Percentiles rank a stretch among this genome's conserved stretches.
These are phyloP conservation scores for Darevskia nairensis DNA, from an alignment of 2,797 vertebrate species.

Conservation along the genomic window DNA sequence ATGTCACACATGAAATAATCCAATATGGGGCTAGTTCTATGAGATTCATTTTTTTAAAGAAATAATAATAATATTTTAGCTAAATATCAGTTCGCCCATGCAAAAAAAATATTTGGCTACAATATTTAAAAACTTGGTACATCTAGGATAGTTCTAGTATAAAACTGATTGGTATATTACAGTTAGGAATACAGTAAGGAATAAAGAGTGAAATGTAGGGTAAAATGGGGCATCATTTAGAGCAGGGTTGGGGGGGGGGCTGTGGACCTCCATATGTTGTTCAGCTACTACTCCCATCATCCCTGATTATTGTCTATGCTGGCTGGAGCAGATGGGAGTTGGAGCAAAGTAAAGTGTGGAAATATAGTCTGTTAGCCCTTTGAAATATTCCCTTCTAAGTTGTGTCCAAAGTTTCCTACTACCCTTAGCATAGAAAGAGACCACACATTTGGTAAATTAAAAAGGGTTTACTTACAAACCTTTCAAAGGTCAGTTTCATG, in stretches of 20 bases:
- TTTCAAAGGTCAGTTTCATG: no score
- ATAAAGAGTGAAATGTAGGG: background rate
- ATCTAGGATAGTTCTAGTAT: background rate
- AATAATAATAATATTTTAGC: background rate
- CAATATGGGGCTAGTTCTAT: background rate
- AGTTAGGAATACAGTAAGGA: background rate
- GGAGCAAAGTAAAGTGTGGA: background rate
- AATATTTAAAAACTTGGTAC: background rate
- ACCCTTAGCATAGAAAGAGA: no score
- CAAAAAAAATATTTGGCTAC: background rate
- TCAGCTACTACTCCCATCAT: no score
- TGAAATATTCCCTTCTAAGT: no score
- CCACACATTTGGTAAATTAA: no score
- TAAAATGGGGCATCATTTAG: background rate
- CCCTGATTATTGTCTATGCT: no score
- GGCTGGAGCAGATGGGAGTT: no score
- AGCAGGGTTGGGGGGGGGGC: no score
- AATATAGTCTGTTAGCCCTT: no score
- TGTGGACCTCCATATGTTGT: no score
- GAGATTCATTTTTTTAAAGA: background rate
- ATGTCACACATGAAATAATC: conserved; percentile 18
- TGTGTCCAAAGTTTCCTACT: no score
- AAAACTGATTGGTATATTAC: background rate
- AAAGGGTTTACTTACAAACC: no score
- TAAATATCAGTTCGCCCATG: background rate